Percentiles rank a stretch among this genome's conserved stretches.
These are phyloP conservation scores for Cataglyphis cursor DNA, from an alignment of 2,888 invertebrate genomes.

Conservation along the genomic window DNA sequence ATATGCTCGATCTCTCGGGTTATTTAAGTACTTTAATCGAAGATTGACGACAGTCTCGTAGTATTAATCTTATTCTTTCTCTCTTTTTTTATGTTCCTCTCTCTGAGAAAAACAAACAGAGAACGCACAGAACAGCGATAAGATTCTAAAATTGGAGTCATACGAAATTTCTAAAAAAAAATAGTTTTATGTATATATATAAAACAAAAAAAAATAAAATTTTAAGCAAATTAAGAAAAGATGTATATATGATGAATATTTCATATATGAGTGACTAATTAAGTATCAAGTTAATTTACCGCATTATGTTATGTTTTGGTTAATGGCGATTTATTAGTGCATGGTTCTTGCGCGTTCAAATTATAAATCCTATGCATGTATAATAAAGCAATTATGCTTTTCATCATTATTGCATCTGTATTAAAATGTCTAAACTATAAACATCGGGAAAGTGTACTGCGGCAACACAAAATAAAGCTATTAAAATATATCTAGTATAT, in stretches of 20 bases:
- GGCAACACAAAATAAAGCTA: neutral
- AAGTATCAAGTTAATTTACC: slow-evolving; percentile 29
- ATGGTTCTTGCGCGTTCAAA: slow-evolving; percentile 27
- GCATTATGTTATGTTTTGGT: slow-evolving; percentile 31
- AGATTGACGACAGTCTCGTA: slow-evolving; percentile 20
- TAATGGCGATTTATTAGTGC: slow-evolving; percentile 45
- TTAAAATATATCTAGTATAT: neutral
- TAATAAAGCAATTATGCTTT: slow-evolving; percentile 51
- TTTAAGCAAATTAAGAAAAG: neutral
- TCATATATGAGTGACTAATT: neutral
- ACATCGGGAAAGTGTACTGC: neutral
- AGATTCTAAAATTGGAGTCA: neutral
- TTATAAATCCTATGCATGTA: slow-evolving; percentile 49
- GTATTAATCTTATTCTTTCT: slow-evolving; percentile 21
- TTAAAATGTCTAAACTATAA: slow-evolving; percentile 33
- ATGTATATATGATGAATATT: neutral
- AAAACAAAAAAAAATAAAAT: neutral
- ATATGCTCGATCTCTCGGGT: slow-evolving; percentile 20
- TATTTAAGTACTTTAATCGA: slow-evolving; percentile 38
- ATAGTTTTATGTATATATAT: neutral
- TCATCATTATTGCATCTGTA: neutral
- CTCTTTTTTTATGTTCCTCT: neutral
- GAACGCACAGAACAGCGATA: neutral
- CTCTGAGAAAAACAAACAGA: no score
- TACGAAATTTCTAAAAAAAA: neutral